Evolutionary conservation across 2,113 vertebrate genomes (phyloP).

Genomic region (Vombatus ursinus): DNA sequence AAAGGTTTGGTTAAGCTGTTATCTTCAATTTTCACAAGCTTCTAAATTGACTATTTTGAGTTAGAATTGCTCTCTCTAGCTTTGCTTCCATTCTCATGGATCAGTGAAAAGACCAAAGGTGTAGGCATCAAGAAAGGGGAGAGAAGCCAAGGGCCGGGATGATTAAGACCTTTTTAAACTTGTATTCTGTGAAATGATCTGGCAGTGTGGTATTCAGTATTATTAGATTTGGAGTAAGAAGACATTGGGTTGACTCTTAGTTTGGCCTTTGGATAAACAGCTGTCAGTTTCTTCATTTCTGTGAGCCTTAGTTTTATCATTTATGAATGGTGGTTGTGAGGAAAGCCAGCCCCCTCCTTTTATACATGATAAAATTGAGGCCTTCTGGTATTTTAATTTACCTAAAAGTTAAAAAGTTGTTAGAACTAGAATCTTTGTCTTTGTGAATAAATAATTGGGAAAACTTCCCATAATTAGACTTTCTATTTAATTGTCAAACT

Average conservation of each 20-base stretch:
- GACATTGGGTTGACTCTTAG: background rate
- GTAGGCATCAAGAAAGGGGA: constrained; percentile 1
- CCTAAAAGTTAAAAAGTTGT: background rate
- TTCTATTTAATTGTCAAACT: background rate
- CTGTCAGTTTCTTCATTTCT: background rate
- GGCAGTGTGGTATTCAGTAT: background rate
- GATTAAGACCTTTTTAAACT: constrained; percentile 16
- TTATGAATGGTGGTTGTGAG: background rate
- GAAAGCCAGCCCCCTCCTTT: background rate
- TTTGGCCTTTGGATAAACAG: background rate
- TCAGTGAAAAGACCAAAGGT: background rate
- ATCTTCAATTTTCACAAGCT: background rate
- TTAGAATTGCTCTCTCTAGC: background rate
- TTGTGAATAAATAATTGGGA: background rate
- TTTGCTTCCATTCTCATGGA: background rate
- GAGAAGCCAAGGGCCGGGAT: background rate
- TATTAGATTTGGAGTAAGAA: background rate
- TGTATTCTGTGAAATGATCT: constrained; percentile 6
- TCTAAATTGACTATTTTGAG: background rate
- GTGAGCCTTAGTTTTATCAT: background rate
- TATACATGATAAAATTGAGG: background rate
- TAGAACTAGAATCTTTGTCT: background rate
- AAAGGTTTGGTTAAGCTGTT: constrained; percentile 29
- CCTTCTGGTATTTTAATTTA: background rate
- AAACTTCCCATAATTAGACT: background rate